Base-by-base conservation (phyloP, 2,888 invertebrate species). In the Troides oblongomaculatus region DNA sequence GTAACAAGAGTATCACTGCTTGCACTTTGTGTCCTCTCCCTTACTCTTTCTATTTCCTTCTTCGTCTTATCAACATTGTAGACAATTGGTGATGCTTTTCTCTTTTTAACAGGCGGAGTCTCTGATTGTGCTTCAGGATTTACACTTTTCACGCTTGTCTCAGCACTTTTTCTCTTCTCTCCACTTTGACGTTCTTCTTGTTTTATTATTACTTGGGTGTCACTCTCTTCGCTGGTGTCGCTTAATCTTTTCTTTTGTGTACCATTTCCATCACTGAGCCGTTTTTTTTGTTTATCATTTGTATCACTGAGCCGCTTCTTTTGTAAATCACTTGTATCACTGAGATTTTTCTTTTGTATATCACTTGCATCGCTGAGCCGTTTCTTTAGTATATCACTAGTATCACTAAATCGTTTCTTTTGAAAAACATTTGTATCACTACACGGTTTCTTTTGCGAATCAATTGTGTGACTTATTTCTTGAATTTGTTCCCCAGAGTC, bases 71-170 rank as follows among this genome's bases (percentile, higher is more conserved):
- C 78, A 12, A 90, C 86, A 76, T 93, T 89, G 76, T 94, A 94
- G 57, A 94, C 88, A 69, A 94, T 94, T 0, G 94, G 94, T 0
- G 94, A 94, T 1, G 93, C 93, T 69, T 85, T 89, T 71, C 88
- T 87, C 73, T 88, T 92, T 69, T 88, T 92, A 0, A 74, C 76
- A 21, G 79, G 77, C 2, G 81, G 80, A 7, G 77, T 70, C 25
- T 78, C 78, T 39, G 78, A 74, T 43, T 73, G 68, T 21, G 8
- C 70, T 6, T 66, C 58, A 25, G 58, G 21, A 46, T 62, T 69
- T 60, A 72, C 71, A 57, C 60, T 72, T 53, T 63, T 69, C 71
- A 66, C 60, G 4, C 66, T 43, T 53, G 66, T 71, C 63, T 80
- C 80, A 6, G 72, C 43, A 70, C 39, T 73, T 72, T 85, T 82